phyloP scores from a whole-genome alignment of 1,140 invertebrate genomes.

The Pachypeltis micranthus region DNA sequence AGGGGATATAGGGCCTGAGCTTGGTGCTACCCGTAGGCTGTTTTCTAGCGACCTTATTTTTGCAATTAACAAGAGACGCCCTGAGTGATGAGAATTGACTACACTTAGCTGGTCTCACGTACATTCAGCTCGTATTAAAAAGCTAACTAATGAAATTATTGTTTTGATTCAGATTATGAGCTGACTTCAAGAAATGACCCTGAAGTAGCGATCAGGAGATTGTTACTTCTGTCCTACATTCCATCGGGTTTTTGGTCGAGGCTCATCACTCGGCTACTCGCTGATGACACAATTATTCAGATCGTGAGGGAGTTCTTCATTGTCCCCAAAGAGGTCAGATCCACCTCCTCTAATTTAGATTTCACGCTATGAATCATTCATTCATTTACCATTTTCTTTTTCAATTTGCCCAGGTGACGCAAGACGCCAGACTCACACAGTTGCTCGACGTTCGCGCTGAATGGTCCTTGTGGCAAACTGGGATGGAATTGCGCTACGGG shows the following conservation, averaged over 20 bases:
- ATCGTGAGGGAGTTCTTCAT: slow-evolving; percentile 60
- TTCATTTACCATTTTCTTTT: too few relatives aligned
- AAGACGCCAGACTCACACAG: slow-evolving; percentile 48
- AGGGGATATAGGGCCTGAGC: too few relatives aligned
- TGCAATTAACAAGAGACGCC: too few relatives aligned
- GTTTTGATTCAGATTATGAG: slow-evolving; percentile 22
- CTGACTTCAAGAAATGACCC: slow-evolving; percentile 39
- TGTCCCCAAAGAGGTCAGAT: slow-evolving; percentile 47
- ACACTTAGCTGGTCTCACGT: too few relatives aligned
- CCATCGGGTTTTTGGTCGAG: slow-evolving; percentile 97
- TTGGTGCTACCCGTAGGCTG: too few relatives aligned
- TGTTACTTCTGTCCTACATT: slow-evolving; percentile 88
- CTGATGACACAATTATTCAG: slow-evolving; percentile 75
- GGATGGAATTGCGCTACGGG: slow-evolving; percentile 73
- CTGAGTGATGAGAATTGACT: too few relatives aligned
- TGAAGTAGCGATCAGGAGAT: slow-evolving; percentile 47
- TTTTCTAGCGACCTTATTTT: too few relatives aligned
- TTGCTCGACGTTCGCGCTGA: slow-evolving; percentile 60
- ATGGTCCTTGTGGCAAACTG: slow-evolving; percentile 94
- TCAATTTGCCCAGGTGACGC: slow-evolving; percentile 44
- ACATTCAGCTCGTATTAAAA: too few relatives aligned
- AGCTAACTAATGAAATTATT: too few relatives aligned
- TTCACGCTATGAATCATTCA: too few relatives aligned
- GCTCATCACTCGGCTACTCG: slow-evolving; percentile 79
- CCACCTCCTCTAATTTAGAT: not conserved